A percentile compares a stretch with the other conserved stretches of the same genome.
These are phyloP conservation scores for Drosophila melanogaster DNA, from an alignment of 1,140 invertebrate species.

Conservation along the genomic window DNA sequence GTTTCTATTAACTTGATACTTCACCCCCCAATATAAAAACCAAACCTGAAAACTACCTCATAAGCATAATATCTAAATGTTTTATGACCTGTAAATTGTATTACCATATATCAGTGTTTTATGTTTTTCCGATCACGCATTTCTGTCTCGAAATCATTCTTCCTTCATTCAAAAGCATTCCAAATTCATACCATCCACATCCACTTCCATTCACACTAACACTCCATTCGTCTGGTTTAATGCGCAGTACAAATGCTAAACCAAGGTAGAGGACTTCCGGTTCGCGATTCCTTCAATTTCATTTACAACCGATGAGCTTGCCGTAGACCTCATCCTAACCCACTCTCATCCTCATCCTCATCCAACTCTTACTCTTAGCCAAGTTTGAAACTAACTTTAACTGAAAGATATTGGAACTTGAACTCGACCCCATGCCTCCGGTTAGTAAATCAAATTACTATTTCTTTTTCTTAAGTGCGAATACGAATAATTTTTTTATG, in stretches of 20 bases:
- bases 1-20: slow-evolving; percentile 47
- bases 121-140: slow-evolving; percentile 35
- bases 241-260: slow-evolving; percentile 24
- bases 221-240: slow-evolving; percentile 17
- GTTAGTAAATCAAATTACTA: slow-evolving; percentile 47
- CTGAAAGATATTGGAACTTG: slow-evolving; percentile 44
- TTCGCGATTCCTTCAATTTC: slow-evolving; percentile 2
- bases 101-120: slow-evolving; percentile 37
- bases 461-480: slow-evolving; percentile 41
- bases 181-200: not conserved
- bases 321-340: slow-evolving; percentile 2
- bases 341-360: slow-evolving; percentile 3
- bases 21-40: slow-evolving; percentile 19
- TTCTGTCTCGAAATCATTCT: slow-evolving; percentile 4
- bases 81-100: slow-evolving; percentile 75
- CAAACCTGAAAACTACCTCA: slow-evolving; percentile 36
- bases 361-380: slow-evolving; percentile 29
- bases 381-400: slow-evolving; percentile 46
- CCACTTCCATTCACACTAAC: slow-evolving; percentile 18
- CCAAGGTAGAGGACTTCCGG: slow-evolving; percentile 33
- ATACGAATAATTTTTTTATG: slow-evolving; percentile 36
- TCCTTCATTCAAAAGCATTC: slow-evolving; percentile 16
- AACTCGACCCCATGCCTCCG: slow-evolving; percentile 36
- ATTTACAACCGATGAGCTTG: slow-evolving; percentile 17
- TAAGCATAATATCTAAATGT: slow-evolving; percentile 64